These are phyloP conservation scores for Plectrocnemia conspersa DNA, from an alignment of 1,140 invertebrate species.

Conservation along the genomic window DNA sequence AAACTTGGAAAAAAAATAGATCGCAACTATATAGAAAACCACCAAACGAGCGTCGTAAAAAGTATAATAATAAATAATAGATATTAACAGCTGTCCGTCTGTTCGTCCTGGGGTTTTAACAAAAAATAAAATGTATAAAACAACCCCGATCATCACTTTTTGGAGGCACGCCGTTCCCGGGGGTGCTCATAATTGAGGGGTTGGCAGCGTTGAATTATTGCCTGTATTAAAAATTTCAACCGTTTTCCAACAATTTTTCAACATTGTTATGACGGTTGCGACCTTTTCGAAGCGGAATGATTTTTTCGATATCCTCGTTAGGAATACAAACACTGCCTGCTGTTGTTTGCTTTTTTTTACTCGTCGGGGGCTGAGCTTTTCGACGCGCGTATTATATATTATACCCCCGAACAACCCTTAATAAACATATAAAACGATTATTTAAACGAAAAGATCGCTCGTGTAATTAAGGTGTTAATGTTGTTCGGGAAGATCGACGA, in stretches of 20 bases:
- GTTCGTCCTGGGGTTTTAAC: slow-evolving; percentile 16
- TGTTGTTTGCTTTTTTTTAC: slow-evolving; percentile 11
- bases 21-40: slow-evolving; percentile 5
- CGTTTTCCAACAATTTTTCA: slow-evolving; percentile 18
- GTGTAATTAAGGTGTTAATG: slow-evolving; percentile 23
- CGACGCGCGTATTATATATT: not conserved
- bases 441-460: slow-evolving; percentile 5
- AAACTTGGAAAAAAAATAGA: not conserved
- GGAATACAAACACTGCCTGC: slow-evolving; percentile 27
- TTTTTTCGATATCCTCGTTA: slow-evolving; percentile 22
- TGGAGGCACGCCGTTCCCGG: slow-evolving; percentile 10
- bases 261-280: slow-evolving; percentile 22
- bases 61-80: slow-evolving; percentile 29
- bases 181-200: slow-evolving; percentile 21
- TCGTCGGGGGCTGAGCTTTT: not conserved
- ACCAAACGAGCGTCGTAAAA: slow-evolving; percentile 26
- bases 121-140: slow-evolving; percentile 8
- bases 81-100: slow-evolving; percentile 32
- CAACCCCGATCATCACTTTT: slow-evolving; percentile 12
- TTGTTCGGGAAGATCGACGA: not conserved
- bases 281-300: slow-evolving; percentile 14
- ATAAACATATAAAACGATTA: slow-evolving; percentile 34
- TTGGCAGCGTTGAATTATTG: slow-evolving; percentile 22
- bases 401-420: slow-evolving; percentile 9
- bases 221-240: slow-evolving; percentile 18